A percentile compares a stretch with the other conserved stretches of the same genome.
phyloP scores from a whole-genome alignment of 2,113 vertebrate species.

The Apteryx owenii region DNA sequence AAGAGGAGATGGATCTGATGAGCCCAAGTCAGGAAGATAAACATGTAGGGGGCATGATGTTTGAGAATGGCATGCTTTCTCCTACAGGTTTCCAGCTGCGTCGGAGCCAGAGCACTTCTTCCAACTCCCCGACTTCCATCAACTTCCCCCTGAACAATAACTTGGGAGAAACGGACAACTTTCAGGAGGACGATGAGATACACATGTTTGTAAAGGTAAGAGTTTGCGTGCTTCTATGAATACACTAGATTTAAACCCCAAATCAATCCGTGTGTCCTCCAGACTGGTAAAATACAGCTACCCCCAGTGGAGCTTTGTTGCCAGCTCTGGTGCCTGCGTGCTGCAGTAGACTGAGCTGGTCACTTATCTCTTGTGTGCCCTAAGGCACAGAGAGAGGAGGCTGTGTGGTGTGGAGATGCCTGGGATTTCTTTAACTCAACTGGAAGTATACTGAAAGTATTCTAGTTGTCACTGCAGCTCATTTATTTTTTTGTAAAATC shows the following conservation, averaged over 20 bases:
- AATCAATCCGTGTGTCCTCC: not conserved
- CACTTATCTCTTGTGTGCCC: not conserved
- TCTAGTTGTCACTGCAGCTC: not conserved
- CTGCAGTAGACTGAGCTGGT: not conserved
- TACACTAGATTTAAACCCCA: not conserved
- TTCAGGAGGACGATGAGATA: conserved; percentile 33
- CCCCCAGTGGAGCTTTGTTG: not conserved
- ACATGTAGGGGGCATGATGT: rapidly evolving
- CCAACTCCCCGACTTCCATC: not conserved
- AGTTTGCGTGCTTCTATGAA: not conserved
- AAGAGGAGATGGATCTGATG: not conserved
- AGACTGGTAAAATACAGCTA: not conserved
- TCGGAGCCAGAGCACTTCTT: not conserved
- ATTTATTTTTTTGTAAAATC: not conserved
- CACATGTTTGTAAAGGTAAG: conserved; percentile 80
- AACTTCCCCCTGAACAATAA: not conserved
- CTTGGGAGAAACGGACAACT: not conserved
- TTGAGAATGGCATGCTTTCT: not conserved
- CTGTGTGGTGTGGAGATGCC: not conserved
- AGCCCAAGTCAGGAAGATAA: not conserved
- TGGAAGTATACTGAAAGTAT: not conserved
- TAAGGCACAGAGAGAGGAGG: not conserved
- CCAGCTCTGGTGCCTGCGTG: not conserved
- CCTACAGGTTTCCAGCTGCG: not conserved
- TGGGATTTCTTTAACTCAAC: not conserved